phyloP scores from a whole-genome alignment of 2,888 invertebrate genomes.

The Mayetiola destructor region DNA sequence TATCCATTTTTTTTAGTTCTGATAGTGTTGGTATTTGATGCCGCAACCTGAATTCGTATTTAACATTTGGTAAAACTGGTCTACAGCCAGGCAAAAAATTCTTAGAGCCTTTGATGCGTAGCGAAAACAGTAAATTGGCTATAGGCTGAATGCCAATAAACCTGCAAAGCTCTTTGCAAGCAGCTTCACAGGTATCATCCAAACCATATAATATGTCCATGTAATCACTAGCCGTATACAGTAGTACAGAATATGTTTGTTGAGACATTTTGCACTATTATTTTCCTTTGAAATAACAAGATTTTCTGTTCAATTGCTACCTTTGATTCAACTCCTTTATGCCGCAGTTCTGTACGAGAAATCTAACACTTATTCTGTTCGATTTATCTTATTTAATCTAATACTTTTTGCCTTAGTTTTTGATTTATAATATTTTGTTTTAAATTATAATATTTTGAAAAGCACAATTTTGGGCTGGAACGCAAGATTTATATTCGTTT shows the following conservation, averaged over 20 bases:
- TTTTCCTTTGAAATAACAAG: too few species aligned
- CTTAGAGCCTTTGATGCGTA: conserved; percentile 48
- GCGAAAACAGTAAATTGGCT: conserved; percentile 61
- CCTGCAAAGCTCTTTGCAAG: conserved; percentile 56
- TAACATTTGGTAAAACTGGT: conserved; percentile 36
- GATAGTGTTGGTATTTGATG: conserved; percentile 44
- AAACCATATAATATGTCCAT: background rate
- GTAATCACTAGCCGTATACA: background rate
- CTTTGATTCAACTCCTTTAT: too few species aligned
- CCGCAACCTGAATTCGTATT: conserved; percentile 63
- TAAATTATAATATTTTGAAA: too few species aligned
- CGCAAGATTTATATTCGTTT: too few species aligned
- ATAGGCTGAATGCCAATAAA: conserved; percentile 58
- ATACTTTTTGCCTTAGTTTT: too few species aligned
- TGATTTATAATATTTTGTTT: too few species aligned
- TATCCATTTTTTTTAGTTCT: conserved; percentile 40
- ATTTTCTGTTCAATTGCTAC: too few species aligned
- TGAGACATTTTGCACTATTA: background rate
- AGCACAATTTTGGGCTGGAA: too few species aligned
- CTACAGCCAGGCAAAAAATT: conserved; percentile 57
- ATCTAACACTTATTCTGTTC: too few species aligned
- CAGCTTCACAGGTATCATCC: conserved; percentile 42
- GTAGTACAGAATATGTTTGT: conserved; percentile 2
- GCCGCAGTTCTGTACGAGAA: too few species aligned
- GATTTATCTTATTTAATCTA: too few species aligned